Percentiles rank a stretch among this genome's conserved stretches.
phyloP scores from a whole-genome alignment of 2,888 invertebrate genomes.

The Laothoe populi region DNA sequence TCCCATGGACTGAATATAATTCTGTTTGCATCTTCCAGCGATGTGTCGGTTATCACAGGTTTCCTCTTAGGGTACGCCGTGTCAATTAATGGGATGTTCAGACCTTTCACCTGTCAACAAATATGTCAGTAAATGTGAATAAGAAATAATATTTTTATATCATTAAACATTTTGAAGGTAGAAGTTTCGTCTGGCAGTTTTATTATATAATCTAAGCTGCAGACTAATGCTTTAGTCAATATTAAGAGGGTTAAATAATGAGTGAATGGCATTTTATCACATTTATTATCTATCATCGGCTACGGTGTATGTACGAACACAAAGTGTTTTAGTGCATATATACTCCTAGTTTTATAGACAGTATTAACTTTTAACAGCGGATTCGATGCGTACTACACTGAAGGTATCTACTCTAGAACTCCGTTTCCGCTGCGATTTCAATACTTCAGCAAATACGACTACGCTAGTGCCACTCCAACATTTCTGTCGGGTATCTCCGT shows the following conservation, averaged over 20 bases:
- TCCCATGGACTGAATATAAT: constrained; percentile 84
- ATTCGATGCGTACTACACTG: neutral
- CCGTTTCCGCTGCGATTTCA: neutral
- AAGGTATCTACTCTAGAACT: constrained; percentile 3
- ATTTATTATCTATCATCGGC: no score
- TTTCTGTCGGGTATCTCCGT: neutral
- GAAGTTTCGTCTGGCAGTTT: no score
- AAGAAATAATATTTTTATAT: neutral
- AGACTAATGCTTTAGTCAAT: no score
- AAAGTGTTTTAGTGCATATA: no score
- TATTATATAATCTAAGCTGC: neutral
- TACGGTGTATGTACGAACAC: no score
- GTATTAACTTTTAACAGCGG: no score
- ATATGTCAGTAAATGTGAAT: neutral
- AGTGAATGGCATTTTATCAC: no score
- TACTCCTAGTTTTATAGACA: no score
- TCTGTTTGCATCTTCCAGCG: constrained; percentile 81
- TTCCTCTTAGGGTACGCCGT: constrained; percentile 60
- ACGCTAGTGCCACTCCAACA: constrained; percentile 1
- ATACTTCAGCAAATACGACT: constrained; percentile 15
- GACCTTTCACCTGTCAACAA: constrained; percentile 71
- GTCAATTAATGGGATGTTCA: constrained; percentile 73
- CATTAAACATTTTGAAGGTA: no score
- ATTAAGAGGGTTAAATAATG: no score
- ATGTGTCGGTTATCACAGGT: constrained; percentile 74